A percentile compares a stretch with the other conserved stretches of the same genome.
phyloP scores from a whole-genome alignment of 2,113 vertebrate species.

The Petroica traversi region DNA sequence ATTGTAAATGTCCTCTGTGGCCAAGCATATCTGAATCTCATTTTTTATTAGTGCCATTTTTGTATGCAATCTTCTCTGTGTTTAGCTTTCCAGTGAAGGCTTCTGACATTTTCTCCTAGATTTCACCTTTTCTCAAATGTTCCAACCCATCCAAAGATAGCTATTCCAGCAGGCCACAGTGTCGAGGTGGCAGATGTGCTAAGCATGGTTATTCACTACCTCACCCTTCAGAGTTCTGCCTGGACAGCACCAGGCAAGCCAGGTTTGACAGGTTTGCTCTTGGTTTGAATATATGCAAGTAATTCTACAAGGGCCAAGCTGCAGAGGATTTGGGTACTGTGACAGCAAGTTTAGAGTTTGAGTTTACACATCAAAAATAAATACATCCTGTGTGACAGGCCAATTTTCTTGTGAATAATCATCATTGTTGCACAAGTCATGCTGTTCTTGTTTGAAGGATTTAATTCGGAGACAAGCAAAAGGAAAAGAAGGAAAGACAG shows the following conservation, averaged over 20 bases:
- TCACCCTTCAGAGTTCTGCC: neutral
- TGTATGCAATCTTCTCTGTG: neutral
- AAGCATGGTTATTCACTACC: neutral
- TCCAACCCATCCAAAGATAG: neutral
- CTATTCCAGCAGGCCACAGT: neutral
- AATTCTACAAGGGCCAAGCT: neutral
- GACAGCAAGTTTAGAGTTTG: neutral
- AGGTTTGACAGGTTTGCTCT: neutral
- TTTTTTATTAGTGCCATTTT: neutral
- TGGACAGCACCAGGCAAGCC: neutral
- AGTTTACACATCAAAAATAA: neutral
- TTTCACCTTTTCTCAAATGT: neutral
- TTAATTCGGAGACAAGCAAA: neutral
- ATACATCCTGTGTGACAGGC: neutral
- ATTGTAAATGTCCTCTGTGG: neutral
- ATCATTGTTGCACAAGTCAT: neutral
- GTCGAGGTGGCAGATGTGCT: fast-evolving
- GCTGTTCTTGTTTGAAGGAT: neutral
- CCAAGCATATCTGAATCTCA: fast-evolving
- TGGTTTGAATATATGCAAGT: neutral
- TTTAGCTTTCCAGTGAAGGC: neutral
- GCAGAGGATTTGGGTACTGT: neutral
- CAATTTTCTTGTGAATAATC: neutral
- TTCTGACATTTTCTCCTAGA: neutral
- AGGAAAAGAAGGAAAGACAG: neutral